Conservation (phyloP, 2,888 invertebrate genomes). For the Drosophila infuscata region DNA sequence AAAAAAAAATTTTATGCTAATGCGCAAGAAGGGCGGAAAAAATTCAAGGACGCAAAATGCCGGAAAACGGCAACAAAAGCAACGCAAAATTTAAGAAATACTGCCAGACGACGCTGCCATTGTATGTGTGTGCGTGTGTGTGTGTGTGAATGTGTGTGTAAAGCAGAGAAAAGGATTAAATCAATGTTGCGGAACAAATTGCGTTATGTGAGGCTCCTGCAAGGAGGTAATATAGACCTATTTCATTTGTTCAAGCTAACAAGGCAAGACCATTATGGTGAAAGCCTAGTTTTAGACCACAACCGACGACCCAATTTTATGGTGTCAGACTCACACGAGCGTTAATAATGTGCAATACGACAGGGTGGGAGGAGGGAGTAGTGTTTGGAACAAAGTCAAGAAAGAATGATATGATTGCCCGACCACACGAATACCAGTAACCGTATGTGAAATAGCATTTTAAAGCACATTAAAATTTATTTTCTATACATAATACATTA, state of each 20-base stretch:
- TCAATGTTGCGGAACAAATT: conserved; percentile 80
- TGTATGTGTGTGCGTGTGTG: conserved; percentile 7
- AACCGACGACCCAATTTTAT: conserved; percentile 74
- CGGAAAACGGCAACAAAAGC: conserved; percentile 71
- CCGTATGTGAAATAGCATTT: conserved; percentile 18
- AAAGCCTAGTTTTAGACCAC: conserved; percentile 48
- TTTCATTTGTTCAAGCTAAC: conserved; percentile 67
- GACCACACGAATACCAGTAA: conserved; percentile 28
- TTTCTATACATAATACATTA: not conserved
- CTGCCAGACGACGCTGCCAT: conserved; percentile 43
- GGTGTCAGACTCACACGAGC: conserved; percentile 78
- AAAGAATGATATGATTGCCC: conserved; percentile 17
- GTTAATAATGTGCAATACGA: conserved; percentile 64
- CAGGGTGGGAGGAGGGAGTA: not conserved
- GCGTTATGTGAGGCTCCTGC: conserved; percentile 54
- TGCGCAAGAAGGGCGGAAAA: conserved; percentile 33
- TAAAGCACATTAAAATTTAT: not conserved
- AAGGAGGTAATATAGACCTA: conserved; percentile 66
- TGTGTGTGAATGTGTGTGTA: conserved; percentile 22
- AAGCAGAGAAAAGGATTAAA: conserved; percentile 74
- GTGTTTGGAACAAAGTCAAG: conserved; percentile 21
- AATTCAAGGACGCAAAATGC: conserved; percentile 67
- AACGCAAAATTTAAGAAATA: conserved; percentile 73
- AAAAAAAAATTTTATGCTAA: conserved; percentile 54
- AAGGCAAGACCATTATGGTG: conserved; percentile 67